Evolutionary conservation across 2,888 invertebrate species (phyloP), one percentile per base, ranked within the genome.

Genomic region (Ormyrus thymus): DNA sequence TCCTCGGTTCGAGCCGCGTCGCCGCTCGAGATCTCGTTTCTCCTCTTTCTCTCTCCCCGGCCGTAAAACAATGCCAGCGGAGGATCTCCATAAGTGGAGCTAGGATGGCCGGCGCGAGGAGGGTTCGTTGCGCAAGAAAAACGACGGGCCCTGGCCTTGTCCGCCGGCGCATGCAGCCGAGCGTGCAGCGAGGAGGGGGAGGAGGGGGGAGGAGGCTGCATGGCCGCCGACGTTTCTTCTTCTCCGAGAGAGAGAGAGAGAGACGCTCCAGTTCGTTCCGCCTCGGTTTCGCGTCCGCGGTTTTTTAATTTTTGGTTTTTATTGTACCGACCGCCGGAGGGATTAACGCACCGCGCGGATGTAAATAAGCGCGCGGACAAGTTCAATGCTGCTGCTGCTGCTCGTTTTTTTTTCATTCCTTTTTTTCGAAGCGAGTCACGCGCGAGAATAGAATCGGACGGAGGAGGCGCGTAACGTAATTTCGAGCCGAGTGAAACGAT

Each of bases 61-160:
- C 2, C 46, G 43, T n/a, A 15, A 73, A 65, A 66, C 66, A 74
- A 58, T 66, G 66, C 0, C 59, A 7, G 58, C 51, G 53, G 43
- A 46, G 56, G 13, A 71, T 71, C 64, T 71, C 77, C 71, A 77
- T 77, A 77, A 77, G 77, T 48, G 50, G 71, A 76, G 68, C 56
- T 56, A 15, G 51, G 50, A 29, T 8, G 13, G 53, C 10, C 58
- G 58, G 13, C 58, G 13, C 15, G 15, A 29, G 11, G 53, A 6
- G 66, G 53, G 10, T 66, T 82, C 79, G 84, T 86, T 86, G 86
- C 86, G 86, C 86, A 86, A 86, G 85, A 86, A 86, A 86, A 66
- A 29, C 84, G 56, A 2, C 48, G 84, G 86, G 86, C 87, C 87
- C 85, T 87, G 87, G 86, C 87, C 87, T 87, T 87, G 87, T 83